Evolutionary conservation across 2,113 vertebrate genomes (phyloP).

Genomic region (Lepisosteus osseus): DNA sequence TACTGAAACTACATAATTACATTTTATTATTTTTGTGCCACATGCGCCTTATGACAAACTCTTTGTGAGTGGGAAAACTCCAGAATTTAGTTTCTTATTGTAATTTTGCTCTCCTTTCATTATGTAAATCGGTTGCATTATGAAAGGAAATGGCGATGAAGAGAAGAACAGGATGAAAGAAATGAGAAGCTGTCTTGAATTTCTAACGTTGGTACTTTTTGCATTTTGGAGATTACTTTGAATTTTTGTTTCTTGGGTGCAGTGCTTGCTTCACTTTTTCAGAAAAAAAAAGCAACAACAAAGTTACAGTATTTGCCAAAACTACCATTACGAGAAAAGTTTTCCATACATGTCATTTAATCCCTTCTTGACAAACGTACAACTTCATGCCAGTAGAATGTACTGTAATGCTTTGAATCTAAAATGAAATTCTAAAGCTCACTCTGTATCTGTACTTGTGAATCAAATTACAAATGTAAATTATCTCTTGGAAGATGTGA

Average conservation of each 20-base stretch:
- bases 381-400: too few relatives aligned
- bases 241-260: conserved; percentile 13
- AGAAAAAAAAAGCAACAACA: too few relatives aligned
- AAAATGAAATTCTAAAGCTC: too few relatives aligned
- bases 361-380: too few relatives aligned
- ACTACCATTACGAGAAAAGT: too few relatives aligned
- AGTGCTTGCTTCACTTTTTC: background rate
- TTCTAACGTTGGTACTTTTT: conserved; percentile 38
- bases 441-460: too few relatives aligned
- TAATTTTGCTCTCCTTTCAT: conserved; percentile 58
- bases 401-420: too few relatives aligned
- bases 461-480: too few relatives aligned
- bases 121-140: conserved; percentile 67
- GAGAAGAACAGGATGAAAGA: conserved; percentile 46
- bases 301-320: too few relatives aligned
- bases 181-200: conserved; percentile 32
- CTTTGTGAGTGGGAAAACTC: conserved; percentile 34
- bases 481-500: too few relatives aligned
- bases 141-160: conserved; percentile 48
- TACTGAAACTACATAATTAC: conserved; percentile 66
- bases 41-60: conserved; percentile 38
- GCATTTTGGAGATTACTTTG: too few relatives aligned
- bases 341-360: too few relatives aligned
- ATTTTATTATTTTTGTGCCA: conserved; percentile 60
- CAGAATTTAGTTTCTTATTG: conserved; percentile 42